Evolutionary conservation across 2,888 invertebrate species (phyloP), one percentile per base, ranked within the genome.

Genomic region (Loripinus fragilis): DNA sequence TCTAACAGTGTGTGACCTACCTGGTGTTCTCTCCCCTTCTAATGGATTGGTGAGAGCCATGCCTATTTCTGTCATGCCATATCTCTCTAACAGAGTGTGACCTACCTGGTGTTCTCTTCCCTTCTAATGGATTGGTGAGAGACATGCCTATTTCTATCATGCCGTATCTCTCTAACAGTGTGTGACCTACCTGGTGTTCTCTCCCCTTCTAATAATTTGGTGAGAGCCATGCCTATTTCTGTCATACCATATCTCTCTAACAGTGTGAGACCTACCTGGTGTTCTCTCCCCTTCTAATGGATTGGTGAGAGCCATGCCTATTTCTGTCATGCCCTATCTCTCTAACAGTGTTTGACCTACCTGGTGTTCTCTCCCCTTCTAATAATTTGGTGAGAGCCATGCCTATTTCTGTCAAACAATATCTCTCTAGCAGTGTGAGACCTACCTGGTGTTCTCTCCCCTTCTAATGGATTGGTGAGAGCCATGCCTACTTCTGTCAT

Each of bases 151-250:
- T n/a, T n/a, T n/a, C n/a, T n/a, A n/a, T n/a, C n/a, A n/a, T n/a
- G n/a, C n/a, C n/a, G n/a, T n/a, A n/a, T n/a, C n/a, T n/a, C n/a
- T n/a, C n/a, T n/a, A n/a, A n/a, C n/a, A n/a, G n/a, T n/a, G n/a
- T n/a, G n/a, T n/a, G 12, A 23, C 74, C 80, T 85, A 95, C 95
- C 95, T 92, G 95, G 95, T 80, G 94, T 93, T 85, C 95, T 84
- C 7, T 77, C 90, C 8, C 95, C 96, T 78, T 95, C 94, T 25
- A 95, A 93, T 0, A 96, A 96, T 94, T 97, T 97, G 78, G 97
- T 96, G 25, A 98, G 94, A 0, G 96, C 96, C 96, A 98, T 97
- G 48, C 98, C 98, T 74, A 96, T 96, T 94, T 98, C 98, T 0
- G 97, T 96, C 95, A 95, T 94, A 94, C 94, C 96, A 91, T 96